A percentile compares a stretch with the other conserved stretches of the same genome.
Conservation (phyloP, 2,888 invertebrate genomes). For the Heliconius sara region DNA sequence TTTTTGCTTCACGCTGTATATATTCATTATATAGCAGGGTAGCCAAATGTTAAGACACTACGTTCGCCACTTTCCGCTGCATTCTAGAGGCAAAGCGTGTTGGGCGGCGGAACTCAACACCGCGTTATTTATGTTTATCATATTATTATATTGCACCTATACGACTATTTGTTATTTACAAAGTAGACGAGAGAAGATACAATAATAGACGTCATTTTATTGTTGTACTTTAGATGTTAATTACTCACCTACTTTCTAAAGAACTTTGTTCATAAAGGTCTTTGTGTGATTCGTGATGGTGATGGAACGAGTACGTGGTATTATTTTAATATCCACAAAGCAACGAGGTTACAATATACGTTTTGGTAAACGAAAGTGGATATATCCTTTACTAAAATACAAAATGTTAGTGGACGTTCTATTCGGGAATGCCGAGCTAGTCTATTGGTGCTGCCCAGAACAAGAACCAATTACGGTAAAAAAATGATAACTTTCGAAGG, state of each 20-base stretch:
- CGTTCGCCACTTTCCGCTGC: no score
- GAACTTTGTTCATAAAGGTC: background rate
- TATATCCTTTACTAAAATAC: no score
- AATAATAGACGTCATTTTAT: background rate
- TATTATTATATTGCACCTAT: background rate
- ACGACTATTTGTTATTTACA: background rate
- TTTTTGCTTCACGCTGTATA: no score
- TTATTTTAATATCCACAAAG: background rate
- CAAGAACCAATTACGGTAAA: no score
- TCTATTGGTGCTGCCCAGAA: no score
- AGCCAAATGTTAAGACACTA: no score
- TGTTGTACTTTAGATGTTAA: background rate
- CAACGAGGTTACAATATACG: background rate
- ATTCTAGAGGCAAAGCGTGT: no score
- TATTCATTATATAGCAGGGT: no score
- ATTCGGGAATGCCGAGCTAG: no score
- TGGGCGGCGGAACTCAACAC: no score
- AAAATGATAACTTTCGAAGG: no score
- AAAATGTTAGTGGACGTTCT: no score
- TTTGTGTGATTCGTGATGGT: background rate
- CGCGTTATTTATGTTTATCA: background rate
- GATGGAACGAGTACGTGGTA: background rate
- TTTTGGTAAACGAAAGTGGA: background rate
- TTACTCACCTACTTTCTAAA: background rate
- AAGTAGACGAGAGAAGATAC: background rate